These are phyloP conservation scores for Caprella mutica DNA, from an alignment of 2,888 invertebrate genomes.

Conservation along the genomic window DNA sequence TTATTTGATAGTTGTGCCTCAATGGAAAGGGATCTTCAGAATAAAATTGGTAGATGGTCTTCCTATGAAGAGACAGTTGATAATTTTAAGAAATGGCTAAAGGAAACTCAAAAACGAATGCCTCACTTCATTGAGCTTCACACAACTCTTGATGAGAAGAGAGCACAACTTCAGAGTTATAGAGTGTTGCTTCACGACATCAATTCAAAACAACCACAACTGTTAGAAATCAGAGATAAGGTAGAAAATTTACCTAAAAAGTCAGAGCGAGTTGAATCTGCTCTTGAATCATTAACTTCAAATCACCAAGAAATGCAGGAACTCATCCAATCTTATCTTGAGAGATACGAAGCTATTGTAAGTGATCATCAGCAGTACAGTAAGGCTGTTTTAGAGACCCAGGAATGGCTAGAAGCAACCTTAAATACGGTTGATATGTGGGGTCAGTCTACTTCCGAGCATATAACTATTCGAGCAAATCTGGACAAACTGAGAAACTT, in stretches of 20 bases:
- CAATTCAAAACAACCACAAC: conserved; percentile 61
- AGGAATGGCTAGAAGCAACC: conserved; percentile 76
- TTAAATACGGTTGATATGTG: conserved; percentile 66
- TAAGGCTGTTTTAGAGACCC: conserved; percentile 70
- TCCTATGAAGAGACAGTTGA: conserved; percentile 78
- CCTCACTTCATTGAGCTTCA: conserved; percentile 67
- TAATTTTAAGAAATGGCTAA: conserved; percentile 65
- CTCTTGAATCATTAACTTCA: conserved; percentile 55
- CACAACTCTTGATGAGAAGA: conserved; percentile 80
- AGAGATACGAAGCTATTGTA: conserved; percentile 74
- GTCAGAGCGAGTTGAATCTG: conserved; percentile 59
- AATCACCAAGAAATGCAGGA: conserved; percentile 60
- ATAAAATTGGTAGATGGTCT: conserved; percentile 67
- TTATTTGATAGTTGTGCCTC: conserved; percentile 67
- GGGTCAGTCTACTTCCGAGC: conserved; percentile 71
- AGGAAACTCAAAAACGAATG: conserved; percentile 59
- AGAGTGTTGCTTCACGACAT: conserved; percentile 69
- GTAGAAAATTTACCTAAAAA: conserved; percentile 67
- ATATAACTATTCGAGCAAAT: conserved; percentile 73
- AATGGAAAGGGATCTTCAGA: conserved; percentile 66
- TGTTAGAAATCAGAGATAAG: conserved; percentile 67
- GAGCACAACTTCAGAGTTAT: conserved; percentile 72
- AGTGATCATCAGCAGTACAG: conserved; percentile 79
- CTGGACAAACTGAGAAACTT: conserved; percentile 59
- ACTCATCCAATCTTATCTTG: conserved; percentile 62